Base-by-base conservation (phyloP, 2,888 invertebrate species). In the Microctonus brassicae region DNA sequence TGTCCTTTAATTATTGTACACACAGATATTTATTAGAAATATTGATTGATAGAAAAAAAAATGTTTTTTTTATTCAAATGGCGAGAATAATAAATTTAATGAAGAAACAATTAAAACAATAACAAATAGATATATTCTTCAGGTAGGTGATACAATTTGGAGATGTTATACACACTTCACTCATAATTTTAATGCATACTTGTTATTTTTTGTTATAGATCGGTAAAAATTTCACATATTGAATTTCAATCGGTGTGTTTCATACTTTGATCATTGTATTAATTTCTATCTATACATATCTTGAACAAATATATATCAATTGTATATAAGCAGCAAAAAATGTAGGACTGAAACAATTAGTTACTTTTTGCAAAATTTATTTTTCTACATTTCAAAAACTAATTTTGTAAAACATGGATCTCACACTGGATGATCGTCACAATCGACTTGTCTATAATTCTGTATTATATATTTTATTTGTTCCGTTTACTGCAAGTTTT, bases 91-190 rank as follows among this genome's bases (percentile, higher is more conserved):
- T n/a, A n/a, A n/a, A n/a, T n/a, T n/a, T n/a, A n/a, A n/a, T n/a
- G n/a, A n/a, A 76, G 69, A 77, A 84, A 85, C 84, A 86, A 85
- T 87, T 86, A 87, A 87, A 87, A 87, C 87, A 87, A 87, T 87
- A 87, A 87, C 87, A 87, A 87, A 87, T 87, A 87, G 86, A 87
- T 87, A 87, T 79, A 79, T 86, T 86, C 86, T 86, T 87, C 86
- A 87, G 84, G 87, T 86, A 87, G 84, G 86, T 87, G 85, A 81
- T 85, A 83, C 58, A 79, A 79, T 83, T 85, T 79, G 78, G 81
- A 81, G 81, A 79, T 58, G 58, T 58, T 83, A 82, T 68, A 73
- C 73, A 75, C 74, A 78, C 77, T 78, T 78, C 75, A 76, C 76
- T 78, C 75, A 60, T 73, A 70, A 79, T 75, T 76, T 71, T 73